Evolutionary conservation across 2,113 vertebrate species (phyloP).

Genomic region (Actenoides lindsayi): DNA sequence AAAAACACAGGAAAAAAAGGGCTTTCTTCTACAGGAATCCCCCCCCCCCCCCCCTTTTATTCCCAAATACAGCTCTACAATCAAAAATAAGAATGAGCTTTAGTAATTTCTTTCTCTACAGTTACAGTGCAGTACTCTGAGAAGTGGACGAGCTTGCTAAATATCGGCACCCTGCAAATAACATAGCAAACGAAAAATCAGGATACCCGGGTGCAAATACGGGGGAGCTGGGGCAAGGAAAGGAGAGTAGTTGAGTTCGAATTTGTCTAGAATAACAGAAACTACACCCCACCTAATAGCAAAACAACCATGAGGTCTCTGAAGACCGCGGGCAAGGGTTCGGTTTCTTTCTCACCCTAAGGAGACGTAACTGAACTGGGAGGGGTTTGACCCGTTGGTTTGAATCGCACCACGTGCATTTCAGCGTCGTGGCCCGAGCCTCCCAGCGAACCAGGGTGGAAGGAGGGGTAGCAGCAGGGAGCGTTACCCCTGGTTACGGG

Average conservation of each 20-base stretch:
- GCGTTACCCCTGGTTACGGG: rapidly evolving
- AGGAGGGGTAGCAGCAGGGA: background rate
- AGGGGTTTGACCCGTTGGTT: background rate
- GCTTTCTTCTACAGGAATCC: background rate
- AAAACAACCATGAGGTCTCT: background rate
- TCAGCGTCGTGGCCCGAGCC: background rate
- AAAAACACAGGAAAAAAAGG: background rate
- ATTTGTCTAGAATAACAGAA: background rate
- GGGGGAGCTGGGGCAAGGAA: background rate
- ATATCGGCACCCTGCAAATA: rapidly evolving
- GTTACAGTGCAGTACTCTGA: background rate
- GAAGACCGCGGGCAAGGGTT: background rate
- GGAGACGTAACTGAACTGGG: rapidly evolving
- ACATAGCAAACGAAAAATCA: background rate
- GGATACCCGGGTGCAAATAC: background rate
- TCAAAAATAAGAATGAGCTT: background rate
- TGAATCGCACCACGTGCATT: rapidly evolving
- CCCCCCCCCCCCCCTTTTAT: too few relatives aligned
- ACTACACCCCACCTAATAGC: background rate
- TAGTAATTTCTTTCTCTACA: background rate
- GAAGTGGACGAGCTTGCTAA: background rate
- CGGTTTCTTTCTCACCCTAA: background rate
- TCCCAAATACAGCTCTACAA: background rate
- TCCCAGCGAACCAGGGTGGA: background rate
- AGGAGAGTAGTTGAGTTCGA: background rate